Base-by-base conservation (phyloP, 2,797 vertebrate genomes). In the Rhinichthys osculus region DNA sequence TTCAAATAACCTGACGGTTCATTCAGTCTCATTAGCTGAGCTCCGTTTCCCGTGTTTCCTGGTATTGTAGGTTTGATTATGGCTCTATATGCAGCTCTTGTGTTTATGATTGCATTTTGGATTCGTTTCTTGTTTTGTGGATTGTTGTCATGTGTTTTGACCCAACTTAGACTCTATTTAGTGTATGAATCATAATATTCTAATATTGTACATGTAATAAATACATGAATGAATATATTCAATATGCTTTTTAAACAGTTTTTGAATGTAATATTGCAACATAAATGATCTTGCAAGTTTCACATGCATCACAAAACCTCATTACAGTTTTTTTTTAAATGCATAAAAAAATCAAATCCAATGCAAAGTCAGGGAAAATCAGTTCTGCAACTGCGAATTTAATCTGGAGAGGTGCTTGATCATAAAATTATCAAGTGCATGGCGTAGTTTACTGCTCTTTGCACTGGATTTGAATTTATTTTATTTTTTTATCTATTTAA, bases 41-140 rank as follows among this genome's bases (percentile, higher is more conserved):
- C 54, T 78, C 33, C 23, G 54, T 62, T 78, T 59, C 76, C 76
- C 17, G 13, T 17, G 52, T 42, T 78, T 78, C 76, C 76, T 27
- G 76, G 7, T 40, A 78, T 78, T 78, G 76, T 78, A 10, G 57
- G 7, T 78, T 40, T 59, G 76, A 78, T 78, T 78, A 42, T 11
- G 73, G 76, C 23, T 59, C 74, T 77, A 57, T 77, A 33, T 57
- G 50, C 76, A 78, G 73, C 21, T 23, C 30, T 76, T 38, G 30
- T 54, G 30, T 57, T 59, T 78, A 5, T 78, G 54, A 78, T 78
- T 59, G 10, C 35, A 40, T 42, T 59, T 40, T 78, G 35, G 76
- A 78, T 59, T 78, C 1, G 52, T 59, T 13, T 35, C 33, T 52
- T 57, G 50, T 59, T 59, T 35, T 78, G 14, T 38, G 13, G 52